Percentiles rank a stretch among this genome's conserved stretches.
Conservation (phyloP, 2,797 vertebrate species). For the Sebastiscus tertius region DNA sequence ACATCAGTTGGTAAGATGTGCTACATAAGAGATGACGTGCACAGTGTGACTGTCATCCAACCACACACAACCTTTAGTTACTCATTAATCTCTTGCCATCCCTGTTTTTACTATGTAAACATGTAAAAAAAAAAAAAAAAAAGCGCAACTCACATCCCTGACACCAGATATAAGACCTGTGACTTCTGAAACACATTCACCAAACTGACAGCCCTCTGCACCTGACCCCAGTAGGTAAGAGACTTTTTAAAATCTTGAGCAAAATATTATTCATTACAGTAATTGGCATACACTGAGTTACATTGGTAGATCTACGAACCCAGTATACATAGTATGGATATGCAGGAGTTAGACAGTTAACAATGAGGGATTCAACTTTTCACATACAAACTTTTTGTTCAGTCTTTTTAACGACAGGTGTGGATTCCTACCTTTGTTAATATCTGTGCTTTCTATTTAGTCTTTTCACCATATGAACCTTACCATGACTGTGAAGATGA, state of each 20-base stretch:
- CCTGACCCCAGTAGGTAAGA: slow-evolving; percentile 33
- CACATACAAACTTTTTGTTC: not conserved
- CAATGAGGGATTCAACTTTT: not conserved
- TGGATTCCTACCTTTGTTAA: not conserved
- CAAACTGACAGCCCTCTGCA: not conserved
- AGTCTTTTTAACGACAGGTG: not conserved
- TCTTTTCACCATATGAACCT: not conserved
- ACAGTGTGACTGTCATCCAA: not conserved
- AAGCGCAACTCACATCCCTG: not conserved
- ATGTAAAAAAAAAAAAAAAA: not conserved
- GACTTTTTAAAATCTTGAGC: not conserved
- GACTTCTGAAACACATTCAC: not conserved
- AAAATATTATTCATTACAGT: not conserved
- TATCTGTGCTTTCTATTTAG: not conserved
- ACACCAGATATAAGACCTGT: not conserved
- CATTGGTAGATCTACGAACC: not conserved
- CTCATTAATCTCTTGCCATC: slow-evolving; percentile 18
- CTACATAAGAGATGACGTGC: not conserved
- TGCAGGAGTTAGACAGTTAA: not conserved
- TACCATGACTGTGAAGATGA: not conserved
- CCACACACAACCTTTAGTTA: not conserved
- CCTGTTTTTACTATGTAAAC: slow-evolving; percentile 43
- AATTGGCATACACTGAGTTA: not conserved
- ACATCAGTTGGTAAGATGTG: not conserved
- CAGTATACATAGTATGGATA: not conserved